Conservation (phyloP, 2,888 invertebrate genomes). For the Drosophila hamatofila region DNA sequence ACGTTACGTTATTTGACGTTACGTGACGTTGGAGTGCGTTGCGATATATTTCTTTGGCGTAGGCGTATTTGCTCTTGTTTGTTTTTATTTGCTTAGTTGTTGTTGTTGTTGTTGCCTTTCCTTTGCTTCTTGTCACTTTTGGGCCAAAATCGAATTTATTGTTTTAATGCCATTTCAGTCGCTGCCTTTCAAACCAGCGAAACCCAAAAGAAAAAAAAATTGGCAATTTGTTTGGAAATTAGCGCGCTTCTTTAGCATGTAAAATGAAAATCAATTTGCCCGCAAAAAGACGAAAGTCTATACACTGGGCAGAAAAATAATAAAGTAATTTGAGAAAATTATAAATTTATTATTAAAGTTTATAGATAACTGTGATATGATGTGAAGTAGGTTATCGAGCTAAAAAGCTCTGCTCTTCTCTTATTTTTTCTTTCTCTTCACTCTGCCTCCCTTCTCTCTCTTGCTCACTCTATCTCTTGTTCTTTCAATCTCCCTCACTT, state of each 20-base stretch:
- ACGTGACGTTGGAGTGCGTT: conserved; percentile 35
- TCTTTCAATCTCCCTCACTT: no score
- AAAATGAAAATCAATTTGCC: conserved; percentile 74
- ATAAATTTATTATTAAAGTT: not conserved
- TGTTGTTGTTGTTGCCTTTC: conserved; percentile 29
- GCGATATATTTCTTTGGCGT: conserved; percentile 30
- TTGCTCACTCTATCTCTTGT: no score
- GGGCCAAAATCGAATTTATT: conserved; percentile 76
- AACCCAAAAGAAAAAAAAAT: conserved; percentile 54
- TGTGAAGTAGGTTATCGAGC: no score
- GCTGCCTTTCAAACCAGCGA: conserved; percentile 20
- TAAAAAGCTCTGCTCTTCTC: no score
- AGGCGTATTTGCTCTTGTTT: conserved; percentile 37
- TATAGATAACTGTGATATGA: no score
- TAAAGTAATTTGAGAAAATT: no score
- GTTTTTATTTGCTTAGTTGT: conserved; percentile 24
- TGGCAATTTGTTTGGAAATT: conserved; percentile 80
- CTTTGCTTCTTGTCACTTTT: conserved; percentile 25
- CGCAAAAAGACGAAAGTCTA: not conserved
- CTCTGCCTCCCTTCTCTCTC: no score
- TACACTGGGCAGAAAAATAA: not conserved
- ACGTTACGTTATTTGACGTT: conserved; percentile 29
- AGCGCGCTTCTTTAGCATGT: conserved; percentile 69
- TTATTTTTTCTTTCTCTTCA: no score
- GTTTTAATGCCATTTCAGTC: conserved; percentile 75